A percentile compares a stretch with the other conserved stretches of the same genome.
Conservation (phyloP, 2,888 invertebrate genomes). For the Electrophaes corylata region DNA sequence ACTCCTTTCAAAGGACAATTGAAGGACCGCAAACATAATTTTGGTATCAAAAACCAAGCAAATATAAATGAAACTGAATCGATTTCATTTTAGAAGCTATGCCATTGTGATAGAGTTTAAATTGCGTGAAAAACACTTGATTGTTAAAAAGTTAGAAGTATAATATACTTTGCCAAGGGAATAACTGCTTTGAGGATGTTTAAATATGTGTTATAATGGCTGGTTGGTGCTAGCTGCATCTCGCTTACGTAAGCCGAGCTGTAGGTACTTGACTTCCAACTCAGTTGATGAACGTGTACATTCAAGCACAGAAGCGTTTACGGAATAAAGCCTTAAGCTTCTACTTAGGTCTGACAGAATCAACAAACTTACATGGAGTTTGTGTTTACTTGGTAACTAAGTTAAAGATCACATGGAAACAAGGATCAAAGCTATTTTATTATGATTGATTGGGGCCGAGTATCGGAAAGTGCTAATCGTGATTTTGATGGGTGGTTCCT, state of each 20-base stretch:
- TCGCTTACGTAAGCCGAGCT: slow-evolving; percentile 65
- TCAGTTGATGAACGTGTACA: slow-evolving; percentile 71
- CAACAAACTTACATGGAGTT: slow-evolving; percentile 37
- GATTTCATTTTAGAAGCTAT: slow-evolving; percentile 16
- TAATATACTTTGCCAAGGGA: neutral
- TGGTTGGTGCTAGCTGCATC: slow-evolving; percentile 32
- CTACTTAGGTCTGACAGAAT: slow-evolving; percentile 23
- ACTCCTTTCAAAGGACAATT: slow-evolving; percentile 4
- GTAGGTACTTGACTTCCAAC: slow-evolving; percentile 77
- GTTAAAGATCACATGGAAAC: slow-evolving; percentile 34
- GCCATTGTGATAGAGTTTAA: slow-evolving; percentile 18
- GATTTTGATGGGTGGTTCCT: neutral
- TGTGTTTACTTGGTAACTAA: slow-evolving; percentile 21
- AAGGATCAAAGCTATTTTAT: slow-evolving; percentile 39
- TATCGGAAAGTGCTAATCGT: slow-evolving; percentile 6
- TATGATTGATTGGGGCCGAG: slow-evolving; percentile 28
- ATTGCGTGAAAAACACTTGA: slow-evolving; percentile 33
- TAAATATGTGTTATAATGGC: slow-evolving; percentile 16
- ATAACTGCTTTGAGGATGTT: slow-evolving; percentile 11
- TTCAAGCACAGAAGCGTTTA: slow-evolving; percentile 41
- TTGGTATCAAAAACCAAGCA: slow-evolving; percentile 20
- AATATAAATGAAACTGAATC: too few relatives aligned
- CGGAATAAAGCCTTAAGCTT: slow-evolving; percentile 30
- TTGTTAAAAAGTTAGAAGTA: slow-evolving; percentile 23
- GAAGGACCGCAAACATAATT: slow-evolving; percentile 17